phyloP scores from a whole-genome alignment of 2,113 vertebrate genomes.

The Corythaeola cristata region DNA sequence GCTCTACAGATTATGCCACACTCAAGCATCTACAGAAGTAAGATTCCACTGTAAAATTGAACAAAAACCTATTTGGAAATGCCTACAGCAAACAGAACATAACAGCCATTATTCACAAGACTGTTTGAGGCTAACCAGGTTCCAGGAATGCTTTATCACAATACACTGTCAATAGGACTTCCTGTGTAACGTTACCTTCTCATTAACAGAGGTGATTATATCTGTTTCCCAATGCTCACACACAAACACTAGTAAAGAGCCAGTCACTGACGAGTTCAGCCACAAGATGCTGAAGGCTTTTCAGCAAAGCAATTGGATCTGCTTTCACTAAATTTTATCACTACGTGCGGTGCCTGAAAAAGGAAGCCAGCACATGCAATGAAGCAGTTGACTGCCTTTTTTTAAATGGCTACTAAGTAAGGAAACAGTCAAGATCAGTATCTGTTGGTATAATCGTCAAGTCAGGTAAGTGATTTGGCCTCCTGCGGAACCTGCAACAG shows the following conservation, averaged over 20 bases:
- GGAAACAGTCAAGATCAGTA: neutral
- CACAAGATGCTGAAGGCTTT: neutral
- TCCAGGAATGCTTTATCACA: neutral
- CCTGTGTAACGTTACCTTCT: neutral
- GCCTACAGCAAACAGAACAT: neutral
- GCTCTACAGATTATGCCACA: neutral
- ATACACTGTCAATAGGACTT: neutral
- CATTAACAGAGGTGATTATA: neutral
- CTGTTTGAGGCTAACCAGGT: neutral
- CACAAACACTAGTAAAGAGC: neutral
- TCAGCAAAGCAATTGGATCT: neutral
- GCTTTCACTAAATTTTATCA: neutral
- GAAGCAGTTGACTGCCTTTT: neutral
- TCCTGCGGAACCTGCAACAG: neutral
- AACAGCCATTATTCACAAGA: neutral
- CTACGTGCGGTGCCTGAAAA: neutral
- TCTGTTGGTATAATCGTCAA: neutral
- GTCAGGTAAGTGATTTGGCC: neutral
- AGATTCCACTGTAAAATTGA: neutral
- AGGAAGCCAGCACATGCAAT: neutral
- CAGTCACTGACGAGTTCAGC: neutral
- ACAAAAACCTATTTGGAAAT: neutral
- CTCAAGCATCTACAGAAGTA: neutral
- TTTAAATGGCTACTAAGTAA: neutral
- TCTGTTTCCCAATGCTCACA: neutral